Base-by-base conservation (phyloP, 2,797 vertebrate genomes). In the Tiaroga cobitis region DNA sequence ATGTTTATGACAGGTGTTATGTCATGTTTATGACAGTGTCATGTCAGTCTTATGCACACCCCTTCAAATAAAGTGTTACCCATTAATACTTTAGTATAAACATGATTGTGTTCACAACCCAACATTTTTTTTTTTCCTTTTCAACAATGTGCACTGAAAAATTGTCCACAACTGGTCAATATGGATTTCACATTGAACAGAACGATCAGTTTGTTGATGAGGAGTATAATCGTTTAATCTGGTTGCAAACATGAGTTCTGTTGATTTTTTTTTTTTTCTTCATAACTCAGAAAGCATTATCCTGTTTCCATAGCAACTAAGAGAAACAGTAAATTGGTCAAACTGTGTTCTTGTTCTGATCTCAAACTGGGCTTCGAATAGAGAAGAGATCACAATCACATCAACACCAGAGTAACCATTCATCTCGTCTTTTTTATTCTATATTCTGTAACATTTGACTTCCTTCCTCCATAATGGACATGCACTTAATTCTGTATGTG, bases 271-370 rank as follows among this genome's bases (percentile, higher is more conserved):
- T 2, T 8, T 9, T 46, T n/a, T 10, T 10, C 0, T 8, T 8
- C 32, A 37, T 76, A 86, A 81, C 67, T 76, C 34, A 54, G 19
- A 76, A 76, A 83, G 65, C 75, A 73, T 78, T 59, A 26, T 51
- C 72, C 65, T 67, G 87, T 90, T 86, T 84, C 89, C 78, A 90
- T 87, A 69, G 89, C 70, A 86, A 90, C 87, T 59, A 41, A 70
- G 70, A 26, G 80, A 85, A 87, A 85, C 84, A 41, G 59, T 65
- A 46, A 87, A 85, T 74, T 81, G 82, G 65, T 68, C 26, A 29
- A 84, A 74, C 63, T 69, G 86, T 76, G 77, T 72, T 68, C 26
- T 73, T 69, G 32, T 21, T 76, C 70, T 39, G 61, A 73, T 80
- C 51, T 34, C 51, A 69, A 77, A 81, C 70, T 26, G 37, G 75